A percentile compares a stretch with the other conserved stretches of the same genome.
Evolutionary conservation across 1,140 invertebrate genomes (phyloP).

Genomic region (Drosophila pruinosa): DNA sequence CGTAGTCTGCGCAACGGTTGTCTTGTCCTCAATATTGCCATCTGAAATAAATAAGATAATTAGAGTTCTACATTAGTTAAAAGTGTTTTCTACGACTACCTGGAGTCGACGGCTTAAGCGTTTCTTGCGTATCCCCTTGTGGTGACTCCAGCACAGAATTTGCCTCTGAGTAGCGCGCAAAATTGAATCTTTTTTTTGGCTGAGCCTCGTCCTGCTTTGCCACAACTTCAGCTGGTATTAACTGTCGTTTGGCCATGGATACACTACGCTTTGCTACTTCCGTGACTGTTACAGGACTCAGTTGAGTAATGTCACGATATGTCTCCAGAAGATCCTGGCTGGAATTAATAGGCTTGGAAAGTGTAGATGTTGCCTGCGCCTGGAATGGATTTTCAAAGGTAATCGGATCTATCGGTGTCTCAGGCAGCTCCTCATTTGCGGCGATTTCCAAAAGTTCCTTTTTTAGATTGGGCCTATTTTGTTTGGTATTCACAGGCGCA

Average conservation of each 20-base stretch:
- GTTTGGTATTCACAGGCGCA: not conserved
- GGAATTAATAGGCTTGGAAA: slow-evolving; percentile 7
- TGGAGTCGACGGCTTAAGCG: not conserved
- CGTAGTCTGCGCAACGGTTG: slow-evolving; percentile 15
- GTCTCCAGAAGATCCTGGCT: slow-evolving; percentile 7
- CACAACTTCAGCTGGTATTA: slow-evolving; percentile 14
- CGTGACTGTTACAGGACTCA: slow-evolving; percentile 39
- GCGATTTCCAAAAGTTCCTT: slow-evolving; percentile 16
- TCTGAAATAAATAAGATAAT: not conserved
- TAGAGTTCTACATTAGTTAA: not conserved
- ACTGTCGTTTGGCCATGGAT: slow-evolving; percentile 33
- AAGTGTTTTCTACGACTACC: no score
- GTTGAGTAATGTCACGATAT: not conserved
- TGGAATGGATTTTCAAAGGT: slow-evolving; percentile 44
- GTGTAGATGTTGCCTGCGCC: slow-evolving; percentile 58
- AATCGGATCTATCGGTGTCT: slow-evolving; percentile 53
- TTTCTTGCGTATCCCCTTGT: not conserved
- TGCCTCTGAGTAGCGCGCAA: slow-evolving; percentile 49
- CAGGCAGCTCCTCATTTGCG: slow-evolving; percentile 6
- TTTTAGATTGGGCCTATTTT: slow-evolving; percentile 10
- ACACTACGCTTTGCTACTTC: not conserved
- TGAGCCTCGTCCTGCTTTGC: not conserved
- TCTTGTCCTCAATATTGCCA: not conserved
- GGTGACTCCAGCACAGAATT: slow-evolving; percentile 17
- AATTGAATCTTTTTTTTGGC: slow-evolving; percentile 47